Percentiles rank a stretch among this genome's conserved stretches.
phyloP scores from a whole-genome alignment of 1,140 invertebrate genomes.

The Oncopodura yosiiana region DNA sequence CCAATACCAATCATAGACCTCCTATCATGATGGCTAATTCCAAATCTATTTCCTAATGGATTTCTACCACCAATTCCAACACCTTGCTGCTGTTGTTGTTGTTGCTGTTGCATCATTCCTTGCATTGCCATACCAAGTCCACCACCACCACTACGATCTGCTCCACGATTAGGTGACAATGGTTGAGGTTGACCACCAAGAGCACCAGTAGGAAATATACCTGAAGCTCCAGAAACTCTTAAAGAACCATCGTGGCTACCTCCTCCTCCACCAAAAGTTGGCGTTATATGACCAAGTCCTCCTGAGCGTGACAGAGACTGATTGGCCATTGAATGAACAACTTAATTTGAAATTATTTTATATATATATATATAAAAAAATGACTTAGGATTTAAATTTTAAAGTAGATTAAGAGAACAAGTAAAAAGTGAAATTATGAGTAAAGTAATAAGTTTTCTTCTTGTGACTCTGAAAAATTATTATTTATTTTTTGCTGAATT shows the following conservation, averaged over 20 bases:
- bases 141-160: background rate
- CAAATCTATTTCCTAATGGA: constrained; percentile 43
- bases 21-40: constrained; percentile 62
- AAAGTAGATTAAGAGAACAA: no score
- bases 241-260: background rate
- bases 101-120: no score
- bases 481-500: no score
- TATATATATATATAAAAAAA: no score
- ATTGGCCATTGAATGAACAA: no score
- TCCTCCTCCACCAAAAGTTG: constrained; percentile 21
- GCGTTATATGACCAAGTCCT: constrained; percentile 30
- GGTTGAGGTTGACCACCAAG: constrained; percentile 43
- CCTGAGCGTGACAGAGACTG: constrained; percentile 1
- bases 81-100: background rate
- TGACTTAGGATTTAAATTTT: no score
- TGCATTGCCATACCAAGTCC: constrained; percentile 4
- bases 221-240: no score
- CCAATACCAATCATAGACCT: constrained; percentile 60
- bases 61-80: background rate
- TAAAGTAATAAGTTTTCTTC: no score
- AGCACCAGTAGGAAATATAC: constrained; percentile 11
- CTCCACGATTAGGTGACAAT: constrained; percentile 48
- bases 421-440: no score
- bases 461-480: no score
- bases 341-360: no score